Evolutionary conservation across 2,888 invertebrate species (phyloP).

Genomic region (Noctua pronuba): DNA sequence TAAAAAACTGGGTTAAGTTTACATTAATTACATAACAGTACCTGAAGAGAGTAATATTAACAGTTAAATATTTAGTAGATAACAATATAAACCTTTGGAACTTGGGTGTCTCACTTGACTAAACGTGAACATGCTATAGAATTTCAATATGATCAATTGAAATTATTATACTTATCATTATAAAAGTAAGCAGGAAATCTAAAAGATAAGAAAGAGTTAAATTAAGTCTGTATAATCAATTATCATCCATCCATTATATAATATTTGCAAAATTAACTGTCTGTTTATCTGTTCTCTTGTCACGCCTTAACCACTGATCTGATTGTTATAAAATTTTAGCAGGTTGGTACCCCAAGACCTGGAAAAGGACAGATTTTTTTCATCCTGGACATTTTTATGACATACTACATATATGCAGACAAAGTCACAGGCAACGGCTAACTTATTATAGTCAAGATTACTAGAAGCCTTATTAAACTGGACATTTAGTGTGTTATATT

Average conservation of each 20-base stretch:
- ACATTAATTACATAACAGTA: background rate
- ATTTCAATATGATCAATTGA: background rate
- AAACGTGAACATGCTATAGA: background rate
- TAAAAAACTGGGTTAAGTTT: conserved; percentile 49
- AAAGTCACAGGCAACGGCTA: too few relatives aligned
- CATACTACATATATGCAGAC: too few relatives aligned
- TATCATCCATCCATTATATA: background rate
- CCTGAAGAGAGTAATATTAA: background rate
- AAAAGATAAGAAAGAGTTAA: background rate
- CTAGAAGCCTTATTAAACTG: background rate
- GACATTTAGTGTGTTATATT: background rate
- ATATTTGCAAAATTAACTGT: background rate
- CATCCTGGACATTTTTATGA: too few relatives aligned
- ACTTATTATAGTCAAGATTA: background rate
- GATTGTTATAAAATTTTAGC: background rate
- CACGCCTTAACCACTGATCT: background rate
- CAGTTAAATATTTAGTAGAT: conserved; percentile 16
- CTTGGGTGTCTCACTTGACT: background rate
- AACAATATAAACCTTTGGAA: background rate
- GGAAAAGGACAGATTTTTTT: background rate
- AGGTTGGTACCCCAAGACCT: too few relatives aligned
- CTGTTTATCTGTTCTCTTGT: background rate
- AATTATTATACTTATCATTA: background rate
- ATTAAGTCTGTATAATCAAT: too few relatives aligned
- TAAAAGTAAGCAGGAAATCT: background rate